These are phyloP conservation scores for Drosophila heteroneura DNA, from an alignment of 2,888 invertebrate species.

Conservation along the genomic window DNA sequence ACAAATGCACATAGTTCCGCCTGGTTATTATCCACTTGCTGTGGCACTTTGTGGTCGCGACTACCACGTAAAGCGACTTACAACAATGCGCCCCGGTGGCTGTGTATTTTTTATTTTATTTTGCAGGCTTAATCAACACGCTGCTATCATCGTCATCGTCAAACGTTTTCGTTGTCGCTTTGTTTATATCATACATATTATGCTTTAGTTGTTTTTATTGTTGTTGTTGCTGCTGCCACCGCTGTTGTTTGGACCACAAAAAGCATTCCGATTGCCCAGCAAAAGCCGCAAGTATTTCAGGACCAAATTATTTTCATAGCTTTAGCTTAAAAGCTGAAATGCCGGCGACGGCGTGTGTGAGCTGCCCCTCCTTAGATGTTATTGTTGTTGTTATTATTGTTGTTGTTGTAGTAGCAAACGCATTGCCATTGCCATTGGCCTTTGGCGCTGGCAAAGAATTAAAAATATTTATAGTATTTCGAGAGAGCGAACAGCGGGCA, in stretches of 20 bases:
- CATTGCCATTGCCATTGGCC: slow-evolving; percentile 71
- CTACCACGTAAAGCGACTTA: slow-evolving; percentile 34
- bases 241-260: slow-evolving; percentile 64
- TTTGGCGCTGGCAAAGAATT: slow-evolving; percentile 79
- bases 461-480: slow-evolving; percentile 82
- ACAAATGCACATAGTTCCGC: slow-evolving; percentile 76
- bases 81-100: slow-evolving; percentile 66
- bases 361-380: slow-evolving; percentile 7
- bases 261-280: slow-evolving; percentile 76
- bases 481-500: slow-evolving; percentile 49
- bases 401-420: slow-evolving; percentile 45
- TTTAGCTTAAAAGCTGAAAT: slow-evolving; percentile 78
- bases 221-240: slow-evolving; percentile 11
- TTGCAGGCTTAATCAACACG: slow-evolving; percentile 71
- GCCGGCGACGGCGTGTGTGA: slow-evolving; percentile 35
- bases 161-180: slow-evolving; percentile 23
- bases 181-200: slow-evolving; percentile 9
- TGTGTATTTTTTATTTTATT: slow-evolving; percentile 30
- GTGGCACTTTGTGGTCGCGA: slow-evolving; percentile 57
- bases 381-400: slow-evolving; percentile 6
- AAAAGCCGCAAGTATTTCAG: slow-evolving; percentile 78
- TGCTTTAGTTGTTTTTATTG: slow-evolving; percentile 19
- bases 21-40: slow-evolving; percentile 65
- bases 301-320: slow-evolving; percentile 80
- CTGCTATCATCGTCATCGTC: slow-evolving; percentile 45